phyloP scores from a whole-genome alignment of 2,113 vertebrate genomes.

The Donacobius atricapilla region DNA sequence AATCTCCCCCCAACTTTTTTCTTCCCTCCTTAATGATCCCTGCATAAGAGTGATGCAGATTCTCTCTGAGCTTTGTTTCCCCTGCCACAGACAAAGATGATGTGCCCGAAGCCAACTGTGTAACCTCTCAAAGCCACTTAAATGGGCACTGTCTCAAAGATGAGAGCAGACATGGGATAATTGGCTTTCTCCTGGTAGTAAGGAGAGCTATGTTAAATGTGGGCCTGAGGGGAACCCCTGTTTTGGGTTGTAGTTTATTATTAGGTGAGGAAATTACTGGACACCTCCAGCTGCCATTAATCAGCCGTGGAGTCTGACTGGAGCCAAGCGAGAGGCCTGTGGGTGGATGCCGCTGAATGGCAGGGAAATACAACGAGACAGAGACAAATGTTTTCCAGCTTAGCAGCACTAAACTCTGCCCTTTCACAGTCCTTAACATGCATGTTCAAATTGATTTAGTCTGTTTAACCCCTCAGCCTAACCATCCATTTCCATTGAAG shows the following conservation, averaged over 20 bases:
- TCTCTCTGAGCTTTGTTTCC: background rate
- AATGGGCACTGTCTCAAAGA: background rate
- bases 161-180: slow-evolving; percentile 11
- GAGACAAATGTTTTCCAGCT: slow-evolving; percentile 83
- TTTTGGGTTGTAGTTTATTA: slow-evolving; percentile 78
- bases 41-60: background rate
- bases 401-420: slow-evolving; percentile 72
- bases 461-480: slow-evolving; percentile 76
- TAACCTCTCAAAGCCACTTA: background rate
- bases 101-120: background rate
- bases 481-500: slow-evolving; percentile 79
- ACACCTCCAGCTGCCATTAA: slow-evolving; percentile 92
- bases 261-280: slow-evolving; percentile 85
- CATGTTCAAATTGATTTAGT: slow-evolving; percentile 86
- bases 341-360: slow-evolving; percentile 72
- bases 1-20: accelerated
- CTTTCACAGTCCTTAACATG: slow-evolving; percentile 77
- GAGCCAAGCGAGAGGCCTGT: slow-evolving; percentile 83
- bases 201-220: slow-evolving; percentile 45
- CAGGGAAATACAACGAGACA: slow-evolving; percentile 82
- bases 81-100: background rate
- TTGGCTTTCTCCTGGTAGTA: slow-evolving; percentile 45
- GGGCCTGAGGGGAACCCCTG: slow-evolving; percentile 63
- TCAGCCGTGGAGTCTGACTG: slow-evolving; percentile 86
- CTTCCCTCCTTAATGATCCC: background rate